Base-by-base conservation (phyloP, 2,888 invertebrate genomes). In the Ochropacha duplaris region DNA sequence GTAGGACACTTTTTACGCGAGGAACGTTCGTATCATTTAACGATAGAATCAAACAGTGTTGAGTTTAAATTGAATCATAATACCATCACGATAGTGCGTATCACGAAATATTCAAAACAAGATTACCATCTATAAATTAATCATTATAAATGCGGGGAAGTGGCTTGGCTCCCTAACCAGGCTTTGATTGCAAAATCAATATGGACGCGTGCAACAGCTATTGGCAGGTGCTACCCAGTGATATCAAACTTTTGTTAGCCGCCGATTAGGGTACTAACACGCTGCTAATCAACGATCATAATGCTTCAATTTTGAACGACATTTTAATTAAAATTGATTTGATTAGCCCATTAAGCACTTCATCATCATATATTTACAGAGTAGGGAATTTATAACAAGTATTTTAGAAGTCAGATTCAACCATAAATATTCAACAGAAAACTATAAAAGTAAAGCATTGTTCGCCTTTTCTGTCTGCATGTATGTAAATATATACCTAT, bases 131-230 rank as follows among this genome's bases (percentile, higher is more conserved):
- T 63, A 73, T 78, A 74, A 79, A 80, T 82, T 78, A 83, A 82
- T 87, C 76, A 82, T 71, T 74, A 75, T 81, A 81, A 81, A 80
- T 70, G 71, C 61, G 62, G 69, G 70, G 70, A 79, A 80, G 78
- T 76, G 70, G 74, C 62, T 66, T 68, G 72, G 77, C 71, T 79
- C 79, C 83, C 80, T 86, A 88, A 88, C 86, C 84, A 77, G 80
- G 79, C 72, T 85, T 87, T 90, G 84, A 90, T 90, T 90, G 87
- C 84, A 87, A 90, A 91, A 90, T 91, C 91, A 84, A 90, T 91
- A 88, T 71, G 61, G 65, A 54, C 64, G 71, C 4, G 76, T 69
- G 78, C 73, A 72, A 77, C 76, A 82, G 84, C 86, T 88, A 87
- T 84, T 72, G 82, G 74, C 84, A 87, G 86, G 86, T 88, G 85